These are phyloP conservation scores for Dione vanillae DNA, from an alignment of 2,888 invertebrate species.

Conservation along the genomic window DNA sequence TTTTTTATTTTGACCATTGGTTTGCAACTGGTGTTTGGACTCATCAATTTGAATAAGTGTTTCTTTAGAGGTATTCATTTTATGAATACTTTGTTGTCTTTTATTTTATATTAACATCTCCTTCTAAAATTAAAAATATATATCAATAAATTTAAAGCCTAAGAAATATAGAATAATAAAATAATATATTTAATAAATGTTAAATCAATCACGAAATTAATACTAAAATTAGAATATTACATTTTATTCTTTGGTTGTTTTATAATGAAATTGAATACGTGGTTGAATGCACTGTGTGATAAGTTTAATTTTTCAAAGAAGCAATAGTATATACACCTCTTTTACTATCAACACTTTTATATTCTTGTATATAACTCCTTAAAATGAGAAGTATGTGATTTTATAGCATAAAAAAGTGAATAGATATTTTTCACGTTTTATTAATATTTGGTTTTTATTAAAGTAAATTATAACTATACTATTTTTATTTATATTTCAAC, in stretches of 20 bases:
- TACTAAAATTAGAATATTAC: no score
- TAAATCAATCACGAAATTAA: neutral
- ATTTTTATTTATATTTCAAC: neutral
- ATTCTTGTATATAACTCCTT: neutral
- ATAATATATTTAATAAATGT: no score
- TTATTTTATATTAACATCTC: neutral
- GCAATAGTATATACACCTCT: neutral
- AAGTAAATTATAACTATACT: neutral
- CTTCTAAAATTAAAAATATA: conserved; percentile 4
- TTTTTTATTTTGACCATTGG: conserved; percentile 53
- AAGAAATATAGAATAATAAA: no score
- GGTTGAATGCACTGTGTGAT: no score
- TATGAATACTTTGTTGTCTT: conserved; percentile 16
- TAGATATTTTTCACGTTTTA: neutral
- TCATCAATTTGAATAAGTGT: conserved; percentile 68
- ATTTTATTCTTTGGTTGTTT: no score
- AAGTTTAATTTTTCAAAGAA: no score
- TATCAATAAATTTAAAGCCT: neutral
- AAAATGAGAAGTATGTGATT: neutral
- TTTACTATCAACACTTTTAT: neutral
- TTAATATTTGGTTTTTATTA: neutral
- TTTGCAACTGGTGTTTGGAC: conserved; percentile 37
- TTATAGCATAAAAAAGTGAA: neutral
- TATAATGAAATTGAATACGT: no score
- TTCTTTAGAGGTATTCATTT: conserved; percentile 64